Base-by-base conservation (phyloP, 2,888 invertebrate genomes). In the Dryobotodes eremita region DNA sequence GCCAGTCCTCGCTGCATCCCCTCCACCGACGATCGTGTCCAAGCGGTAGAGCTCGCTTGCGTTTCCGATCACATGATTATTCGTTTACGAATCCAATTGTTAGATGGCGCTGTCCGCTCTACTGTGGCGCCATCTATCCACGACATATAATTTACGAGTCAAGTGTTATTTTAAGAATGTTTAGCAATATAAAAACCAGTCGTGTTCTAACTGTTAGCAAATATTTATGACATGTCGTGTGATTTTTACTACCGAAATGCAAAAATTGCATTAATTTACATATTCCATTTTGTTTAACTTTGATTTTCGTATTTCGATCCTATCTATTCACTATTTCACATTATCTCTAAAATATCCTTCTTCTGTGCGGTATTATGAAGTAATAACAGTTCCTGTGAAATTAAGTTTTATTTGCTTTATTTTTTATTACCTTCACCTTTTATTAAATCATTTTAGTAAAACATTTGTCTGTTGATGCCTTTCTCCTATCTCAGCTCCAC, bases 101-200 rank as follows among this genome's bases (percentile, higher is more conserved):
- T n/a, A n/a, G n/a, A n/a, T n/a, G n/a, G n/a, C n/a, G n/a, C n/a
- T n/a, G n/a, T n/a, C n/a, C n/a, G n/a, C n/a, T n/a, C n/a, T n/a
- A n/a, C n/a, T n/a, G n/a, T n/a, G n/a, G n/a, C n/a, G n/a, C n/a
- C n/a, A n/a, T n/a, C n/a, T n/a, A n/a, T n/a, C n/a, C n/a, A n/a
- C n/a, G n/a, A n/a, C n/a, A n/a, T n/a, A 46, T 53, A n/a, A 77
- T 70, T 71, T 65, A 80, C 7, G 8, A 36, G 13, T 11, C 20
- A n/a, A n/a, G 50, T 78, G 46, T 31, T 83, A 55, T 69, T 70
- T 48, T 17, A 36, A 69, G 31, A 84, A 70, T 73, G 42, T 74
- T 72, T 46, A 36, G 85, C 46, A 69, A 83, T 65, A 36, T 50
- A 26, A 64, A 74, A 83, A 75, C 68, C 48, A 64, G 46, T 77